These are phyloP conservation scores for Neoaliturus tenellus DNA, from an alignment of 2,888 invertebrate species.

Conservation along the genomic window DNA sequence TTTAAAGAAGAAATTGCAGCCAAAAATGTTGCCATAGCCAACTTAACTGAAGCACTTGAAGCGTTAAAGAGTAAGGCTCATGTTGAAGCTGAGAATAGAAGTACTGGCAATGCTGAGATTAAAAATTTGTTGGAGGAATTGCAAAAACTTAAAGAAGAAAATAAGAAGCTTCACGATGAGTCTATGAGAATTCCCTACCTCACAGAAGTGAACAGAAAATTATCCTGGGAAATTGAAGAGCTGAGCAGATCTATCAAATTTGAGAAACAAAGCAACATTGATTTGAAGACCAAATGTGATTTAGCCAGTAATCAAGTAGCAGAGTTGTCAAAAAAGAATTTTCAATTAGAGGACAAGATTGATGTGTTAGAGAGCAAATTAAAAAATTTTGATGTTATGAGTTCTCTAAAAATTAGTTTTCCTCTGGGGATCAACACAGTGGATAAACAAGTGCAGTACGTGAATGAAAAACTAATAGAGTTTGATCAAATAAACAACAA, in stretches of 20 bases:
- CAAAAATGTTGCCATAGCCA: not conserved
- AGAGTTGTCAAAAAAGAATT: constrained; percentile 24
- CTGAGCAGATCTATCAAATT: constrained; percentile 24
- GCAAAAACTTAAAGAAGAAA: constrained; percentile 1
- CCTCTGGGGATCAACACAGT: not conserved
- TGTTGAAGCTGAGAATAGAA: not conserved
- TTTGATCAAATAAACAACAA: not conserved
- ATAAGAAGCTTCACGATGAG: not conserved
- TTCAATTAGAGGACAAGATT: constrained; percentile 21
- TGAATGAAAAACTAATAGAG: constrained; percentile 14
- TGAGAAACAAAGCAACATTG: constrained; percentile 11
- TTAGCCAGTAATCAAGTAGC: not conserved
- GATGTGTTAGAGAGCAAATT: constrained; percentile 12
- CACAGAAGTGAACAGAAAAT: constrained; percentile 5
- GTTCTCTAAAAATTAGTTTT: constrained; percentile 25
- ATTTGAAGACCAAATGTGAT: constrained; percentile 21
- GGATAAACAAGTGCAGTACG: constrained; percentile 18
- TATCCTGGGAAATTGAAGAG: constrained; percentile 41
- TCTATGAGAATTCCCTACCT: not conserved
- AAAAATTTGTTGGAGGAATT: not conserved
- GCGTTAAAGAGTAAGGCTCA: not conserved
- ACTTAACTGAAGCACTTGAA: constrained; percentile 1
- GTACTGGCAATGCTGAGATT: not conserved
- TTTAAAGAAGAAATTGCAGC: constrained; percentile 21
- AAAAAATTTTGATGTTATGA: constrained; percentile 2